Percentiles rank a stretch among this genome's conserved stretches.
Conservation (phyloP, 2,113 vertebrate genomes). For the Rhea pennata region DNA sequence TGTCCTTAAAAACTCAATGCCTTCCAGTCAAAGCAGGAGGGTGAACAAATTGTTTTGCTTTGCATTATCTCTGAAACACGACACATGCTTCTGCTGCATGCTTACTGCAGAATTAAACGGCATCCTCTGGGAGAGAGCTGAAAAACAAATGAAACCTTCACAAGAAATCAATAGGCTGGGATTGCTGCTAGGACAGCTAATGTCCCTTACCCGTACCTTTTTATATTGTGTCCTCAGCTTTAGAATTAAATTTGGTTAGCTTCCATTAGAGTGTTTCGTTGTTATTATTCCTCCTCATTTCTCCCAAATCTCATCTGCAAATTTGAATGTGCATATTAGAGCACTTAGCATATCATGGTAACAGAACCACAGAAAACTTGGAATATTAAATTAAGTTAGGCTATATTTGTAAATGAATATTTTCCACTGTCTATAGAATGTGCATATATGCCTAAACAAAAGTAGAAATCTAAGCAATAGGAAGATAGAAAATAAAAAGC, state of each 20-base stretch:
- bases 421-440: neutral
- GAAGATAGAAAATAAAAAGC: neutral
- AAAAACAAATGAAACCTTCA: slow-evolving; percentile 52
- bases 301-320: neutral
- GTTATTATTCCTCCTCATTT: neutral
- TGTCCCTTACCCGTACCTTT: neutral
- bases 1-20: slow-evolving; percentile 23
- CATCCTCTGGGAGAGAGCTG: slow-evolving; percentile 30
- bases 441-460: neutral
- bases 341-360: neutral
- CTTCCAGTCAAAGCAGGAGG: slow-evolving; percentile 26
- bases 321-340: neutral
- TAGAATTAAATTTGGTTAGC: slow-evolving; percentile 20
- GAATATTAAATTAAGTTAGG: neutral
- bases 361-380: neutral
- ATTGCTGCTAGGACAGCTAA: slow-evolving; percentile 40
- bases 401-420: neutral
- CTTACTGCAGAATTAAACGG: slow-evolving; percentile 3
- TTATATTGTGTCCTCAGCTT: neutral
- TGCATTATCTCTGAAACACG: slow-evolving; percentile 63
- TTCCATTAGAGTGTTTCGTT: neutral
- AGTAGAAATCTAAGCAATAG: neutral
- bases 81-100: slow-evolving; percentile 7
- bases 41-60: slow-evolving; percentile 58
- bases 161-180: slow-evolving; percentile 56